Evolutionary conservation across 2,113 vertebrate genomes (phyloP), one percentile per base, ranked within the genome.

Genomic region (Indicator maculatus): DNA sequence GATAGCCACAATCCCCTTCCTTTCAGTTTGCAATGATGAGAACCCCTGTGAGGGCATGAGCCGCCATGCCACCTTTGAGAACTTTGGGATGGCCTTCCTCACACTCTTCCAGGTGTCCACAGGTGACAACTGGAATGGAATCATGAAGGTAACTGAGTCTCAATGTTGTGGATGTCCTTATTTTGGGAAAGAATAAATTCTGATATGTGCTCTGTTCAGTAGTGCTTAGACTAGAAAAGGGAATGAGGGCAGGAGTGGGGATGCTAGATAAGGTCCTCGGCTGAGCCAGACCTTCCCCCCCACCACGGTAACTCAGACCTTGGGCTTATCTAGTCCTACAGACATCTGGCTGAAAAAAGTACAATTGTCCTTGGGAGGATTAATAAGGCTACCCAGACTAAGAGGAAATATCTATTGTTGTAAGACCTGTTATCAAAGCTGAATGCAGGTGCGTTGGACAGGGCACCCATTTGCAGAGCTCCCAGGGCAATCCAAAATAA

Each of bases 31-130:
- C 96, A 99, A 99, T 3, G 98, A 98, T 13, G 99, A 99, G 93
- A 99, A 99, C 85, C 99, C 99, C 1, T 99, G 99, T 16, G 99
- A 99, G 94, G 99, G 99, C 64, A 99, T 99, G 99, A 99, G 99
- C 97, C 99, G 99, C 84, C 99, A 99, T 1, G 99, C 99, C 93
- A 99, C 99, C 85, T 99, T 99, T 73, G 99, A 99, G 93, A 99
- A 99, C 97, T 99, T 99, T 12, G 99, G 99, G 96, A 99, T 99
- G 99, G 99, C 99, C 67, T 99, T 99, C 96, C 98, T 99, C 96
- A 99, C 99, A 0, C 99, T 99, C 80, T 99, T 99, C 97, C 99
- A 99, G 97, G 99, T 99, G 95, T 99, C 99, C 93, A 99, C 99
- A 0, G 99, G 99, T 0, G 99, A 99, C 97, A 99, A 99, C 97